Conservation (phyloP, 2,888 invertebrate genomes). For the Ctena decussata region DNA sequence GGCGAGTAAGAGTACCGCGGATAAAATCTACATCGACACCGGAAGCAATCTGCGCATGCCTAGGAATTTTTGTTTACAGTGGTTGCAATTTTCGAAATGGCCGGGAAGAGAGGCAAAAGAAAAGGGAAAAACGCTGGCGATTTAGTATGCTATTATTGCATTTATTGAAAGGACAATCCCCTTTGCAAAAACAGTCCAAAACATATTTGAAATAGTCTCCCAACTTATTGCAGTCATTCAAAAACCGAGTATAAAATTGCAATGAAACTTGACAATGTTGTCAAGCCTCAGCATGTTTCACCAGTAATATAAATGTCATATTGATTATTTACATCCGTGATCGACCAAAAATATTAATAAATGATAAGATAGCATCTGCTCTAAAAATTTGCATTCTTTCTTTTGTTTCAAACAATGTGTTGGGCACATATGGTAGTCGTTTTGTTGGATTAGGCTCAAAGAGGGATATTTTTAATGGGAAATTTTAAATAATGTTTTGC, state of each 20-base stretch:
- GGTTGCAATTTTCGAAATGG: conserved; percentile 68
- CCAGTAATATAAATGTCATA: neutral
- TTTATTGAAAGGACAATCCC: neutral
- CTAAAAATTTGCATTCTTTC: neutral
- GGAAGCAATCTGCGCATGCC: conserved; percentile 54
- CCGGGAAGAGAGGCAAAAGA: conserved; percentile 68
- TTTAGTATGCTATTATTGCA: conserved; percentile 38
- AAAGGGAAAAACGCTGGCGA: conserved; percentile 47
- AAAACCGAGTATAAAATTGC: neutral
- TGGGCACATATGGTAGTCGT: neutral
- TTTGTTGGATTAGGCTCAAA: neutral
- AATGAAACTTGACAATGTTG: neutral
- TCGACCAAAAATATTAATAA: neutral
- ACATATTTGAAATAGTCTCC: neutral
- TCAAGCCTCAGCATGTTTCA: conserved; percentile 24
- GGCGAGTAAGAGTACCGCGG: too few relatives aligned
- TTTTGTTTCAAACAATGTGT: neutral
- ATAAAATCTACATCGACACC: too few relatives aligned
- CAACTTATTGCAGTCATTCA: neutral
- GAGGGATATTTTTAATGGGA: neutral
- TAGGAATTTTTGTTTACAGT: conserved; percentile 68
- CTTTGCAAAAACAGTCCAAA: neutral
- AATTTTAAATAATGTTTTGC: conserved; percentile 40
- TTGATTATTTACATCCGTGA: conserved; percentile 8
- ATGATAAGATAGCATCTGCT: conserved; percentile 8